Conservation (phyloP, 2,113 vertebrate genomes). For the Myiozetetes cayanensis region DNA sequence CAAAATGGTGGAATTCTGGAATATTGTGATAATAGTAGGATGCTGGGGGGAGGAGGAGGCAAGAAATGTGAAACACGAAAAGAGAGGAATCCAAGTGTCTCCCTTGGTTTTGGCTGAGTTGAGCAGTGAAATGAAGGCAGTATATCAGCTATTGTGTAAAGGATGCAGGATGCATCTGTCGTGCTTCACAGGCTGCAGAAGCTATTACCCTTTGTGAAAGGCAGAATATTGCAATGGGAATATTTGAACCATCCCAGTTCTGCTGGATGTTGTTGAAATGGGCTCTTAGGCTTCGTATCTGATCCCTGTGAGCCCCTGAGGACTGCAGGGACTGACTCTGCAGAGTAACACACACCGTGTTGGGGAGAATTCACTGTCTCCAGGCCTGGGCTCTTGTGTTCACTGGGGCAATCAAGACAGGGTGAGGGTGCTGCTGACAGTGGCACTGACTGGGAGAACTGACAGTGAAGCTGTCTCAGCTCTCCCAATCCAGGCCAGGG, state of each 20-base stretch:
- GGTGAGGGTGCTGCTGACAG: accelerated
- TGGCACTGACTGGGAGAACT: not conserved
- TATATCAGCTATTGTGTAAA: not conserved
- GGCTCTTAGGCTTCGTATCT: not conserved
- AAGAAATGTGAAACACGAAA: not conserved
- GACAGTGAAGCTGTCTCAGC: not conserved
- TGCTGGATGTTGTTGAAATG: not conserved
- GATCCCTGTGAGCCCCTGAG: not conserved
- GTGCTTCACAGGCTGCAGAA: constrained; percentile 15
- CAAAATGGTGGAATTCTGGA: not conserved
- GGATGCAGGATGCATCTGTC: constrained; percentile 11
- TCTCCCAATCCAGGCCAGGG: not conserved
- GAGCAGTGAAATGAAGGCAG: not conserved
- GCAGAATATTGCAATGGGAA: constrained; percentile 18
- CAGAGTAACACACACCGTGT: accelerated
- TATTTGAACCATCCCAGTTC: not conserved
- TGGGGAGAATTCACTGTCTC: not conserved
- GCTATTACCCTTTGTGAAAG: constrained; percentile 17
- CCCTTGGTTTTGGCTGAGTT: not conserved
- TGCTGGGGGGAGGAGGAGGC: not conserved
- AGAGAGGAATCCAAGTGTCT: not conserved
- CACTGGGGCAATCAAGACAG: accelerated
- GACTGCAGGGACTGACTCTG: not conserved
- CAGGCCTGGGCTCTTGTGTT: accelerated
- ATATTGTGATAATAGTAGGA: not conserved